Conservation (phyloP, 2,113 vertebrate species). For the Eulemur macaco region DNA sequence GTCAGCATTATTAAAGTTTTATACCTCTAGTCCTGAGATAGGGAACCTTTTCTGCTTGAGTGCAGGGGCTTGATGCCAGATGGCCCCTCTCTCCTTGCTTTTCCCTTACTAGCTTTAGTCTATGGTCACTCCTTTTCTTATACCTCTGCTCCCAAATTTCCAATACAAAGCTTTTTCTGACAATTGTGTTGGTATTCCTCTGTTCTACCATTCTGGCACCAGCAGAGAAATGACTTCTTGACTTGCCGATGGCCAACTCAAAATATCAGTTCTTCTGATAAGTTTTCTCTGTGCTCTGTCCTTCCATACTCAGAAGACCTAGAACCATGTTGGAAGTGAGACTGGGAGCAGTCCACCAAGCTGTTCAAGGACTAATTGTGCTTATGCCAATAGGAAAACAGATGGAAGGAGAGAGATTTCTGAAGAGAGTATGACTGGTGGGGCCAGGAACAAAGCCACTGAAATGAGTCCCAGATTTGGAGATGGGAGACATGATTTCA, state of each 20-base stretch:
- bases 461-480: constrained; percentile 11
- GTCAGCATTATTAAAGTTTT: not conserved
- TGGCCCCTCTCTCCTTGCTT: not conserved
- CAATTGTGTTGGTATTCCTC: not conserved
- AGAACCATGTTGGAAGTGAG: not conserved
- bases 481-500: not conserved
- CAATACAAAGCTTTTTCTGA: not conserved
- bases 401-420: not conserved
- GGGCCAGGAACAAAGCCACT: not conserved
- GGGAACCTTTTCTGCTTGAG: not conserved
- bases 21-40: not conserved
- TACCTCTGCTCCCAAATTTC: not conserved
- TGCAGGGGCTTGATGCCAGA: not conserved
- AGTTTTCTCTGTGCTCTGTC: not conserved
- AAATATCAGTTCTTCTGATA: not conserved
- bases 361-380: not conserved
- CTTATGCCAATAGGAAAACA: not conserved
- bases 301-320: not conserved
- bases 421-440: not conserved
- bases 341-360: not conserved
- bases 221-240: not conserved
- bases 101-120: not conserved
- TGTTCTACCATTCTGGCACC: not conserved
- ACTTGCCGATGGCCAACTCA: not conserved
- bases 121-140: not conserved